phyloP scores from a whole-genome alignment of 2,113 vertebrate genomes.

The Poeciliopsis retropinna region DNA sequence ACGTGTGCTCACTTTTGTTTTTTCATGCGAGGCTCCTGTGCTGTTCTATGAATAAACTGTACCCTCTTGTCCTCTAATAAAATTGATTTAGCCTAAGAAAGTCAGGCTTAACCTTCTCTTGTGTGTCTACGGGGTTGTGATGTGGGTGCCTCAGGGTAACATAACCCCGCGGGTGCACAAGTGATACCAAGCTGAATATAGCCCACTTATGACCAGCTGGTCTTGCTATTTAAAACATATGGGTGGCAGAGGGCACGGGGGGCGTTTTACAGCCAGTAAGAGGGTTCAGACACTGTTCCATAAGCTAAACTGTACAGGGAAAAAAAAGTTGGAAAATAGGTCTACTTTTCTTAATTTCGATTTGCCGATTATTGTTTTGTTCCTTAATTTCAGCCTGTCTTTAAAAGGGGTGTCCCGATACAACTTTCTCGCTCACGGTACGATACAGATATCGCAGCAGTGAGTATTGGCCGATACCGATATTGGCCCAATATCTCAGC shows the following conservation, averaged over 20 bases:
- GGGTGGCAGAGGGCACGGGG: conserved; percentile 1
- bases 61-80: conserved; percentile 25
- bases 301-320: conserved; percentile 6
- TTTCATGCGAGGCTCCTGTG: not conserved
- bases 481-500: too few species aligned
- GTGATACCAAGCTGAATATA: conserved; percentile 83
- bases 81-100: conserved; percentile 32
- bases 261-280: conserved; percentile 46
- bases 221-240: conserved; percentile 81
- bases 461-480: too few species aligned
- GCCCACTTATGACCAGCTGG: conserved; percentile 79
- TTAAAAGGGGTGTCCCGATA: too few species aligned
- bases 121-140: conserved; percentile 25
- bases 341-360: not conserved
- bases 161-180: conserved; percentile 73
- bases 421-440: too few species aligned
- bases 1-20: not conserved
- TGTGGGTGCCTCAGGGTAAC: conserved; percentile 73
- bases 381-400: too few species aligned
- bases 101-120: conserved; percentile 27
- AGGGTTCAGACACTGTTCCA: conserved; percentile 31
- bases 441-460: too few species aligned
- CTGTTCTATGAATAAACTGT: not conserved
- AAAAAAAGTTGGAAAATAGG: conserved; percentile 2
- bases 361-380: not conserved